Percentiles rank a stretch among this genome's conserved stretches.
Evolutionary conservation across 1,140 invertebrate species (phyloP).

Genomic region (Scaptodrosophila lebanonensis): DNA sequence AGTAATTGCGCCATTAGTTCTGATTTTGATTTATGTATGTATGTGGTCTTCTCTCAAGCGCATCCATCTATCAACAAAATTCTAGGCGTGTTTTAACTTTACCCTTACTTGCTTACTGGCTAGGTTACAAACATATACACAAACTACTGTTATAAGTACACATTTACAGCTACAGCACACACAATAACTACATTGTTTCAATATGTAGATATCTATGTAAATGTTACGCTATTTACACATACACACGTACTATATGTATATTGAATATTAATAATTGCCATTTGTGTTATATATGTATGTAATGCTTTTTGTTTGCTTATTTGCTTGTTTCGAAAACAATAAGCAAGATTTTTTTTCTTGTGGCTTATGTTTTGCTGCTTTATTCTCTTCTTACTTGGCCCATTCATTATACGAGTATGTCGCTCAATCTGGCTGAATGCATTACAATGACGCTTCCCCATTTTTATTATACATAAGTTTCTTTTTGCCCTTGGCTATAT

Average conservation of each 20-base stretch:
- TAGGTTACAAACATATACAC: too few relatives aligned
- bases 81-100: conserved; percentile 2
- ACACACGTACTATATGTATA: conserved; percentile 28
- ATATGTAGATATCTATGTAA: conserved; percentile 16
- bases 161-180: conserved; percentile 13
- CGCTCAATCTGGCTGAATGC: too few relatives aligned
- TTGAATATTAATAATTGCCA: conserved; percentile 71
- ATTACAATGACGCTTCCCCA: too few relatives aligned
- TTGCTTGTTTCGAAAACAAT: conserved; percentile 67
- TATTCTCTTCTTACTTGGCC: background rate
- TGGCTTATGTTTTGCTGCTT: conserved; percentile 6
- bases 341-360: conserved; percentile 43
- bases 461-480: too few relatives aligned
- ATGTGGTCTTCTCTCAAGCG: too few relatives aligned
- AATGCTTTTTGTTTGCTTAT: conserved; percentile 20
- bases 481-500: too few relatives aligned
- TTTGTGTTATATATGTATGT: conserved; percentile 34
- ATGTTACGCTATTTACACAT: conserved; percentile 9
- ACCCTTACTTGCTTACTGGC: conserved; percentile 19
- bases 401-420: too few relatives aligned
- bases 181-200: conserved; percentile 4
- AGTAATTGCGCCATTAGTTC: too few relatives aligned
- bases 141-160: too few relatives aligned
- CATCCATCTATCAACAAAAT: too few relatives aligned
- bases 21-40: too few relatives aligned